These are phyloP conservation scores for Leptarthrus brevirostris DNA, from an alignment of 2,888 invertebrate genomes.

Conservation along the genomic window DNA sequence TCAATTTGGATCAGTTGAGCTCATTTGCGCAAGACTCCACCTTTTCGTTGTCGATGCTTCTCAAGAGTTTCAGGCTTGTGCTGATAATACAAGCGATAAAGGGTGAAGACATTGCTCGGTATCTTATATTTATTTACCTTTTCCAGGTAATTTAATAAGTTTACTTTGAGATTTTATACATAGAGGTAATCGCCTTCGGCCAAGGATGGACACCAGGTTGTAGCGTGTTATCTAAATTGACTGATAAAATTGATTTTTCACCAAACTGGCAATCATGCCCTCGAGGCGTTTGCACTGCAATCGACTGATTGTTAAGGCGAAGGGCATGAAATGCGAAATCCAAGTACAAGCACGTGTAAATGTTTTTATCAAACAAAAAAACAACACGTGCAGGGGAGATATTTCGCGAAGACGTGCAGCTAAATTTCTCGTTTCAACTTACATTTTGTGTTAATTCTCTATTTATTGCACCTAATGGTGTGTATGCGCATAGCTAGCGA, in stretches of 20 bases:
- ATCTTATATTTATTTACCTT: conserved; percentile 28
- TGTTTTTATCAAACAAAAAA: too few species aligned
- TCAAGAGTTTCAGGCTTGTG: conserved; percentile 17
- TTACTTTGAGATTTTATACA: conserved; percentile 21
- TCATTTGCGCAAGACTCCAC: conserved; percentile 19
- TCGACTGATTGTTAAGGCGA: conserved; percentile 16
- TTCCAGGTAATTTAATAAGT: conserved; percentile 39
- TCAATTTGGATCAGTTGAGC: conserved; percentile 20
- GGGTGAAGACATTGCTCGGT: conserved; percentile 4
- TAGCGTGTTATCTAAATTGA: conserved; percentile 33
- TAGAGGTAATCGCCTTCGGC: conserved; percentile 8
- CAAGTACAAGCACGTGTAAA: neutral
- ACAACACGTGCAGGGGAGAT: too few species aligned
- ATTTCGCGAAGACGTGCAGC: too few species aligned
- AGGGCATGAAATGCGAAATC: too few species aligned
- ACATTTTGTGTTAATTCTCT: too few species aligned
- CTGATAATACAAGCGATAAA: conserved; percentile 17
- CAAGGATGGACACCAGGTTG: conserved; percentile 6
- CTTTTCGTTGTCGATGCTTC: conserved; percentile 23
- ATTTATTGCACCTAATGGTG: too few species aligned
- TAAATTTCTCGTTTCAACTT: too few species aligned
- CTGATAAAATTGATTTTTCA: conserved; percentile 42
- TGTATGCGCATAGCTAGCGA: too few species aligned
- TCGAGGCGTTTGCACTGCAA: conserved; percentile 15
- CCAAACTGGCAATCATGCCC: conserved; percentile 37